Evolutionary conservation across 2,113 vertebrate species (phyloP), one percentile per base, ranked within the genome.

Genomic region (Eublepharis macularius): DNA sequence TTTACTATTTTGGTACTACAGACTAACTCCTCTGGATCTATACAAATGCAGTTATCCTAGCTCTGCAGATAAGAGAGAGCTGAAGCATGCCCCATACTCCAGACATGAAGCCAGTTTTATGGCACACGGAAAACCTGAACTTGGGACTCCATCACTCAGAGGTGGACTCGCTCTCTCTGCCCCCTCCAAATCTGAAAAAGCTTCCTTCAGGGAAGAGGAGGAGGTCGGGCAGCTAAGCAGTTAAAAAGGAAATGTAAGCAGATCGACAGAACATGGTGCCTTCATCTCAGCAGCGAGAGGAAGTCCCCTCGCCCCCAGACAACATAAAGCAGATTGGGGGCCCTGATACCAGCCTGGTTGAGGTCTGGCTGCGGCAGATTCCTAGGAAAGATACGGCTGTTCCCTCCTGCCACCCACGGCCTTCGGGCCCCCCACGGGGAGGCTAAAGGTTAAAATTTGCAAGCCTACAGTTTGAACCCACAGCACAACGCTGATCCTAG

Each of bases 261-360:
- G 41, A 32, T 19, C 1, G 2, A 16, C 29, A 21, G 36, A 36
- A 51, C 3, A 3, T 1, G 2, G n/a, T 17, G 6, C 4, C 43
- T 68, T 49, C 45, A 7, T 10, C 76, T 43, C 65, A 6, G 3
- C 5, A 19, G 34, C 39, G 12, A 51, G 29, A 85, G 83, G 83
- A 85, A 76, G 70, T 74, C 51, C 57, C 29, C 68, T 80, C 32
- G 39, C 66, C 76, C 76, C 32, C 49, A 63, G 39, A 79, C 69
- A 6, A 57, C 5, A 11, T n/a, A 26, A 8, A 70, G 32, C 32
- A 39, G 83, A 79, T 79, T 26, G 10, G 34, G 49, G 49, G 4
- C 3, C 26, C 36, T 10, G 83, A 85, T 85, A 85, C 8, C 4
- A 24, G 5, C 51, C 26, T 2, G 21, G 19, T 4, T 3, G 41